phyloP scores from a whole-genome alignment of 2,888 invertebrate genomes.

The Sarcophaga subvicina region DNA sequence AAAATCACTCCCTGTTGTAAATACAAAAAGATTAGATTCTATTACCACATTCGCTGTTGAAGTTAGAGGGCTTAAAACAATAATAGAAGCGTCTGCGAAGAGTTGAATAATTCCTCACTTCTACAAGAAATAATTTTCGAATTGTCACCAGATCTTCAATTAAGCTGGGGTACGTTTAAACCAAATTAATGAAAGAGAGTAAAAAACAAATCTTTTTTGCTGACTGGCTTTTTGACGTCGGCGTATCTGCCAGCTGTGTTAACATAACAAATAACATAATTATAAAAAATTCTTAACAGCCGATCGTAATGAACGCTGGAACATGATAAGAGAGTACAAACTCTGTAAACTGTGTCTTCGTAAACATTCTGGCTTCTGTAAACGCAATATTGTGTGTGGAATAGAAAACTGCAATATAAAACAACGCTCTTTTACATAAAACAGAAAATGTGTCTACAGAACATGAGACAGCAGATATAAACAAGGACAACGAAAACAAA shows the following conservation, averaged over 20 bases:
- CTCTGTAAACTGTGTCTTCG: conserved; percentile 23
- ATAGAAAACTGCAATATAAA: conserved; percentile 24
- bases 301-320: conserved; percentile 10
- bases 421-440: conserved; percentile 25
- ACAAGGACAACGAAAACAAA: too few relatives aligned
- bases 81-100: neutral
- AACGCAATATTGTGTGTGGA: neutral
- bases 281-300: conserved; percentile 8
- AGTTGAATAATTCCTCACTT: neutral
- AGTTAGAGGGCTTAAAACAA: neutral
- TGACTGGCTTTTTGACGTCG: conserved; percentile 44
- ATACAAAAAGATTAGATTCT: neutral
- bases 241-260: conserved; percentile 24
- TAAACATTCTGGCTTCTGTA: conserved; percentile 20
- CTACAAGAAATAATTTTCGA: conserved; percentile 26
- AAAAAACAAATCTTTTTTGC: conserved; percentile 37
- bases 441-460: neutral
- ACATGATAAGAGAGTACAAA: conserved; percentile 24
- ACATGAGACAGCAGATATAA: too few relatives aligned
- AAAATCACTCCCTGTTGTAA: neutral
- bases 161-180: conserved; percentile 33
- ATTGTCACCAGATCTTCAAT: conserved; percentile 39
- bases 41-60: neutral
- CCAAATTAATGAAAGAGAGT: conserved; percentile 26
- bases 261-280: neutral